Evolutionary conservation across 1,140 invertebrate genomes (phyloP).

Genomic region (Meloidogyne chitwoodi): DNA sequence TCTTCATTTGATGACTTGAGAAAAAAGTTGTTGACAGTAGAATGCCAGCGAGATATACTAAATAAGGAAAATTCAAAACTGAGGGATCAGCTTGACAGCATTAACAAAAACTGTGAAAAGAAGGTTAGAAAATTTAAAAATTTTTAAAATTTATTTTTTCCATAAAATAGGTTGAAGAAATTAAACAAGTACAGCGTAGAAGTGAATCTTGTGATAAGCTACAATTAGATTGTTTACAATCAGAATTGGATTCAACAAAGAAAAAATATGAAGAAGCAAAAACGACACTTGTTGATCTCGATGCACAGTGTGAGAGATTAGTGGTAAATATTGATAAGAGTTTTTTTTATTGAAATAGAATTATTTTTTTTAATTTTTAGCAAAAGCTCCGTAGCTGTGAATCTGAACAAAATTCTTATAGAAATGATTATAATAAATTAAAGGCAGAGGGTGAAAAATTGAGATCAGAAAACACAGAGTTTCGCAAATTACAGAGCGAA

Average conservation of each 20-base stretch:
- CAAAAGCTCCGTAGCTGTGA: slow-evolving; percentile 3
- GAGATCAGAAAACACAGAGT: slow-evolving; percentile 19
- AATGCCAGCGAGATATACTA: background rate
- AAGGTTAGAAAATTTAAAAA: background rate
- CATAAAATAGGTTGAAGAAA: background rate
- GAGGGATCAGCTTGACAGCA: background rate
- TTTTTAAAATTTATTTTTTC: background rate
- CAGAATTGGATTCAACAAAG: slow-evolving; percentile 13
- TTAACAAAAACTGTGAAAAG: background rate
- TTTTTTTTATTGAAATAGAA: background rate
- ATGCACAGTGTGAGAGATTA: slow-evolving; percentile 28
- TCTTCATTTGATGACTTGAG: background rate
- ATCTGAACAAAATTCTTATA: background rate
- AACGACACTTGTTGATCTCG: slow-evolving; percentile 14
- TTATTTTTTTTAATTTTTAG: background rate
- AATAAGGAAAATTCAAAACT: slow-evolving; percentile 1
- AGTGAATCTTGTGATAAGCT: slow-evolving; percentile 23
- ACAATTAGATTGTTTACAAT: slow-evolving; percentile 3
- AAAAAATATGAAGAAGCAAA: slow-evolving; percentile 22
- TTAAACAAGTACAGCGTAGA: background rate
- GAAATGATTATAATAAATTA: background rate
- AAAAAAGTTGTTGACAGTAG: background rate
- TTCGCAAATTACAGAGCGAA: slow-evolving; percentile 13
- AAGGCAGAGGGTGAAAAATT: background rate
- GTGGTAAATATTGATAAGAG: slow-evolving; percentile 11